Evolutionary conservation across 2,888 invertebrate species (phyloP).

Genomic region (Pandemis cinnamomeana): DNA sequence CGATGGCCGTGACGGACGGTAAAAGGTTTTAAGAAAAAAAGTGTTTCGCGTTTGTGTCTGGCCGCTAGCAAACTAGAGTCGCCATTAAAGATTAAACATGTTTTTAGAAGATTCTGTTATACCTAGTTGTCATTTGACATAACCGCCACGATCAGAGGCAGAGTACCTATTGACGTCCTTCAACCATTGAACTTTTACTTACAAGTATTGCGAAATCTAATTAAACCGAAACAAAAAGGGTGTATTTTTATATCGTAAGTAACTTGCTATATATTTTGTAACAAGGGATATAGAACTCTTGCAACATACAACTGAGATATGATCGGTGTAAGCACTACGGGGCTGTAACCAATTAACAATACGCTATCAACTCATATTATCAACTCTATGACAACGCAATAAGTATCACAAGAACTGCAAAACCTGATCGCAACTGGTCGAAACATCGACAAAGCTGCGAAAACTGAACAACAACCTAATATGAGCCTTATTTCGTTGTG

Average conservation of each 20-base stretch:
- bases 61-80: slow-evolving; percentile 30
- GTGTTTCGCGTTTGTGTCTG: slow-evolving; percentile 32
- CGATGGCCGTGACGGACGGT: slow-evolving; percentile 14
- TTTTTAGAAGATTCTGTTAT: not conserved
- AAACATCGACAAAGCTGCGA: not conserved
- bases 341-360: not conserved
- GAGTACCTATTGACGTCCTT: too few relatives aligned
- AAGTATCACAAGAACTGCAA: not conserved
- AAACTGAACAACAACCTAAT: not conserved
- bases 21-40: slow-evolving; percentile 37
- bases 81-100: slow-evolving; percentile 12
- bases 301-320: slow-evolving; percentile 1
- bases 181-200: not conserved
- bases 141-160: not conserved
- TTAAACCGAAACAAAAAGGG: slow-evolving; percentile 20
- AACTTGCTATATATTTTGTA: slow-evolving; percentile 5
- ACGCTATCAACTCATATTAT: not conserved
- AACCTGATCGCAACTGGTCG: not conserved
- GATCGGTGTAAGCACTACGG: slow-evolving; percentile 1
- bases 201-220: not conserved
- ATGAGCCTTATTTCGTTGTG: not conserved
- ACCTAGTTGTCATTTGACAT: not conserved
- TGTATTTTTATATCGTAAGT: not conserved
- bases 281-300: not conserved
- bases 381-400: not conserved